Conservation (phyloP, 2,888 invertebrate species). For the Drosophila ezoana region DNA sequence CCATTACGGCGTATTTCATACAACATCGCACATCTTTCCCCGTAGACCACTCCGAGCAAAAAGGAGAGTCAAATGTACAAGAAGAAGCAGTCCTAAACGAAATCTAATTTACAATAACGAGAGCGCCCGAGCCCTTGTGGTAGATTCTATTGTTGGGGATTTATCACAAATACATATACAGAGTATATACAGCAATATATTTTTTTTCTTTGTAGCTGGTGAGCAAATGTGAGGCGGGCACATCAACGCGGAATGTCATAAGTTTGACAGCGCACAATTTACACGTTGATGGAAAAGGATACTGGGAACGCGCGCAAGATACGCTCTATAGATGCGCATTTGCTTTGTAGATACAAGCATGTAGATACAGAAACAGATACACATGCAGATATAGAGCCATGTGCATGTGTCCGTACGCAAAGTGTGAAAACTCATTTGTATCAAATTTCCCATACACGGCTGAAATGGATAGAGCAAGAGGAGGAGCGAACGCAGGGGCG, state of each 20-base stretch:
- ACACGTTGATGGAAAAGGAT: constrained; percentile 82
- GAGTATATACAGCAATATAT: constrained; percentile 43
- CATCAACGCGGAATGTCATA: constrained; percentile 74
- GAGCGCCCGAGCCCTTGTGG: constrained; percentile 24
- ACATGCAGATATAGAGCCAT: constrained; percentile 30
- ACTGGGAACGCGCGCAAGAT: constrained; percentile 36
- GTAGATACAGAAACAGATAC: constrained; percentile 27
- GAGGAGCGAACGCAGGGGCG: too few relatives aligned
- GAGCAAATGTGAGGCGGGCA: constrained; percentile 60
- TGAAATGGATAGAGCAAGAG: constrained; percentile 21
- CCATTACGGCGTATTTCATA: constrained; percentile 1
- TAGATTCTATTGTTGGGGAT: constrained; percentile 22
- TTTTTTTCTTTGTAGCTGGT: constrained; percentile 28
- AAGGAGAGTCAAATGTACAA: constrained; percentile 12
- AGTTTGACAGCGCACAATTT: constrained; percentile 80
- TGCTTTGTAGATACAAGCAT: constrained; percentile 8
- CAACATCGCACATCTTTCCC: constrained; percentile 29
- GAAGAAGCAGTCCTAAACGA: constrained; percentile 48
- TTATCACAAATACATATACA: constrained; percentile 8
- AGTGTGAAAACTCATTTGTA: constrained; percentile 82
- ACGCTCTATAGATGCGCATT: constrained; percentile 24
- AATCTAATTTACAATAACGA: constrained; percentile 74
- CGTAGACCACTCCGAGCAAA: constrained; percentile 44
- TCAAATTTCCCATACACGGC: constrained; percentile 76
- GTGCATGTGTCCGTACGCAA: constrained; percentile 55